These are phyloP conservation scores for Deroptyus accipitrinus DNA, from an alignment of 2,113 vertebrate species.

Conservation along the genomic window DNA sequence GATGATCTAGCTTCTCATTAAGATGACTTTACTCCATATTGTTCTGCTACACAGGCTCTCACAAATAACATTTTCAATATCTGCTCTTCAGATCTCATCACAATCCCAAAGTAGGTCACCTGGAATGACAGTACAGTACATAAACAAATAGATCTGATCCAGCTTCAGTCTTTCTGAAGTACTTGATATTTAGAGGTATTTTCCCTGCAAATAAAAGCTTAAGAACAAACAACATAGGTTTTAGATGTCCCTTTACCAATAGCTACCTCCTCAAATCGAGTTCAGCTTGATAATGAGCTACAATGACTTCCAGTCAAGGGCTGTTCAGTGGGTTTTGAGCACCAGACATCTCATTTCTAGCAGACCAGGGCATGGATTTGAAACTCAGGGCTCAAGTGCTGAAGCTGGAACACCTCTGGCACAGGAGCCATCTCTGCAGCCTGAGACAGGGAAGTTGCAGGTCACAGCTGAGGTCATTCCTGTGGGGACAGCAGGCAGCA, in stretches of 20 bases:
- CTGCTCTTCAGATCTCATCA: slow-evolving; percentile 47
- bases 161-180: not conserved
- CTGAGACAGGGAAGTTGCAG: not conserved
- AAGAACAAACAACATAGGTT: not conserved
- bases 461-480: not conserved
- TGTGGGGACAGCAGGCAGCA: not conserved
- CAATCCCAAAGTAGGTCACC: slow-evolving; percentile 41
- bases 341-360: not conserved
- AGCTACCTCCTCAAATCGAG: not conserved
- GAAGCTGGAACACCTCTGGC: not conserved
- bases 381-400: not conserved
- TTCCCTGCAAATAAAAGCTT: not conserved
- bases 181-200: not conserved
- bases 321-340: not conserved
- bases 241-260: not conserved
- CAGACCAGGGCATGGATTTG: not conserved
- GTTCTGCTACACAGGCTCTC: not conserved
- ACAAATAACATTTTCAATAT: slow-evolving; percentile 41
- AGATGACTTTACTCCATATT: slow-evolving; percentile 18
- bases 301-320: not conserved
- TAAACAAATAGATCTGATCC: not conserved
- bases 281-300: not conserved
- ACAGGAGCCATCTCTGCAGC: not conserved
- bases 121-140: not conserved
- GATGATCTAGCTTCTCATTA: slow-evolving; percentile 27